phyloP scores from a whole-genome alignment of 1,140 invertebrate species.

The Musca domestica region DNA sequence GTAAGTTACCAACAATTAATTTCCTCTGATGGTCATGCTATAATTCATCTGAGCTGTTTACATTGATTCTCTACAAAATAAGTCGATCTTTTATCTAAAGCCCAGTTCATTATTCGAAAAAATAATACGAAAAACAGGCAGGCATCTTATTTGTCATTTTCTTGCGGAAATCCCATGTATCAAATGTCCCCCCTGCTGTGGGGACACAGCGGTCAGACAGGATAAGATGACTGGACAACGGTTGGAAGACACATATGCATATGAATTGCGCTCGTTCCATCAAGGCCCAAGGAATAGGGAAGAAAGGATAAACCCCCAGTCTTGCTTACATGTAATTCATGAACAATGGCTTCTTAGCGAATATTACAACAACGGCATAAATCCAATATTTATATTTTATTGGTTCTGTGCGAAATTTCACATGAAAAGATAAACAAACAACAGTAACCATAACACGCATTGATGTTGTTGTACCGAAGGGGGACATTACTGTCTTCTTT shows the following conservation, averaged over 20 bases:
- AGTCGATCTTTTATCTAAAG: too few relatives aligned
- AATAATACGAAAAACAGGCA: not conserved
- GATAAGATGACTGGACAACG: too few relatives aligned
- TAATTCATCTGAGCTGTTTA: too few relatives aligned
- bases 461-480: too few relatives aligned
- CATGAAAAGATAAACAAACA: not conserved
- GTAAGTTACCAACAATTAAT: not conserved
- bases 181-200: constrained; percentile 1
- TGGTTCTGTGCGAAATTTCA: constrained; percentile 7
- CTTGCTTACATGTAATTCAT: not conserved
- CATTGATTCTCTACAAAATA: too few relatives aligned
- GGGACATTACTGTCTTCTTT: too few relatives aligned
- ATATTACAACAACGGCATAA: constrained; percentile 1
- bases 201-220: too few relatives aligned
- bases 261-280: too few relatives aligned
- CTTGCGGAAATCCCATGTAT: constrained; percentile 7
- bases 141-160: constrained; percentile 14
- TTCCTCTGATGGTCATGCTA: not conserved
- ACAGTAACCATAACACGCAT: not conserved
- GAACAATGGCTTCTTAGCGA: constrained; percentile 1
- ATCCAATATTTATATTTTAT: constrained; percentile 20
- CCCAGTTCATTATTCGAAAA: too few relatives aligned
- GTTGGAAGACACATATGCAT: too few relatives aligned
- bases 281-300: too few relatives aligned
- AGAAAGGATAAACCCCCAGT: constrained; percentile 2